Conservation (phyloP, 2,113 vertebrate genomes). For the Rhinogobius similis region DNA sequence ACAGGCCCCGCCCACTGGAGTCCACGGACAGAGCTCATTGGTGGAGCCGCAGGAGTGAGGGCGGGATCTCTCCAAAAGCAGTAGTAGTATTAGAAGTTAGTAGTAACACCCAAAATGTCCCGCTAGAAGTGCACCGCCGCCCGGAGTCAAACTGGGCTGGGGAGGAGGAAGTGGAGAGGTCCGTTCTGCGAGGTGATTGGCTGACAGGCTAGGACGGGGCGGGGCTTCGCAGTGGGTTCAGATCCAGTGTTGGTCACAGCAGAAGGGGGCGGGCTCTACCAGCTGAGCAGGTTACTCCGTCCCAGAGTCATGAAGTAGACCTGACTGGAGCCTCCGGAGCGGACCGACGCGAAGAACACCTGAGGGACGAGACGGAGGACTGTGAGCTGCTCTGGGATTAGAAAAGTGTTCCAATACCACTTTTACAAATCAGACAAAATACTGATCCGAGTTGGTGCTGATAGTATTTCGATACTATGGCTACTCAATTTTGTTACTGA, state of each 20-base stretch:
- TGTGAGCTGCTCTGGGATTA: no score
- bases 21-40: slow-evolving; percentile 51
- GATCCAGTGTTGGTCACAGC: slow-evolving; percentile 73
- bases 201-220: slow-evolving; percentile 35
- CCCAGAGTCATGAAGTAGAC: slow-evolving; percentile 99
- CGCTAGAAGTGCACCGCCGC: not conserved
- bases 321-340: slow-evolving; percentile 97
- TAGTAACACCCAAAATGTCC: slow-evolving; percentile 42
- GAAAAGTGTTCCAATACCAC: no score
- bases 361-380: slow-evolving; percentile 61
- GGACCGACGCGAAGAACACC: slow-evolving; percentile 98
- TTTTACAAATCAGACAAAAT: no score
- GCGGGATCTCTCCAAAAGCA: slow-evolving; percentile 38
- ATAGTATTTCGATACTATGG: no score
- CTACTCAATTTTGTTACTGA: no score
- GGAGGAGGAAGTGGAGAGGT: slow-evolving; percentile 36
- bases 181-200: slow-evolving; percentile 34
- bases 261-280: slow-evolving; percentile 80
- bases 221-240: slow-evolving; percentile 49
- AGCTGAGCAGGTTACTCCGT: slow-evolving; percentile 98
- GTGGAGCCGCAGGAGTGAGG: slow-evolving; percentile 16
- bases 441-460: no score
- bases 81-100: slow-evolving; percentile 52
- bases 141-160: not conserved
- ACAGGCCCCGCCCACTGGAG: slow-evolving; percentile 71